These are phyloP conservation scores for Eublepharis macularius DNA, from an alignment of 2,113 vertebrate genomes.

Conservation along the genomic window DNA sequence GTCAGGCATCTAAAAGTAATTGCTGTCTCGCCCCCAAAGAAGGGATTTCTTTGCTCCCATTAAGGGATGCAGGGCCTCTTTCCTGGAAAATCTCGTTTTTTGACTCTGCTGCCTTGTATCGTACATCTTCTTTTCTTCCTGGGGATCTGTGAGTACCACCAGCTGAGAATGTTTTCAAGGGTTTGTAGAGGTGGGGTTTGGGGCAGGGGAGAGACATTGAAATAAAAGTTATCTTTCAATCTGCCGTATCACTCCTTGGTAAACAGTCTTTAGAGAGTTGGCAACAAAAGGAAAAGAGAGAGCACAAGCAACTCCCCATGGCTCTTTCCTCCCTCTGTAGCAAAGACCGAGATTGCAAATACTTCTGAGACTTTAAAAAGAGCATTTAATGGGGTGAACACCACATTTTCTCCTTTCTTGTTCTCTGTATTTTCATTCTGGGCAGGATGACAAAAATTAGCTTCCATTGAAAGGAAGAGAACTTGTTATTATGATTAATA, in stretches of 20 bases:
- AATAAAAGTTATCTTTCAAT: constrained; percentile 24
- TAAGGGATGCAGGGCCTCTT: constrained; percentile 13
- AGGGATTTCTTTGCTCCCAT: neutral
- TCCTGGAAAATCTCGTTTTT: constrained; percentile 3
- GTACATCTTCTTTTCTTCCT: constrained; percentile 35
- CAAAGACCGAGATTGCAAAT: neutral
- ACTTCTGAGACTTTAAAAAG: neutral
- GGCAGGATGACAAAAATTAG: neutral
- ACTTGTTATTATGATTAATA: neutral
- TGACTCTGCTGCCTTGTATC: constrained; percentile 9
- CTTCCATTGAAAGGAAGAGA: neutral
- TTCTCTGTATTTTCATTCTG: neutral
- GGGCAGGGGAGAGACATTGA: neutral
- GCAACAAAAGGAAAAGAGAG: neutral
- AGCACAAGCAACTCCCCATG: neutral
- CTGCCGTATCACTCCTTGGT: constrained; percentile 1
- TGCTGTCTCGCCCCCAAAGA: neutral
- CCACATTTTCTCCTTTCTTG: neutral
- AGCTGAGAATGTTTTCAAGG: constrained; percentile 15
- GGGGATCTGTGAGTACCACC: constrained; percentile 21
- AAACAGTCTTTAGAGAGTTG: constrained; percentile 4
- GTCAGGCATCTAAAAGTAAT: neutral
- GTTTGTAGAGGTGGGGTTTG: neutral
- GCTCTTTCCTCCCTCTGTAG: constrained; percentile 2
- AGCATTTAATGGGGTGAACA: neutral